Evolutionary conservation across 92 coral and sea anemone genomes (phyloP).

Genomic region (Umimayanthus kanabou): DNA sequence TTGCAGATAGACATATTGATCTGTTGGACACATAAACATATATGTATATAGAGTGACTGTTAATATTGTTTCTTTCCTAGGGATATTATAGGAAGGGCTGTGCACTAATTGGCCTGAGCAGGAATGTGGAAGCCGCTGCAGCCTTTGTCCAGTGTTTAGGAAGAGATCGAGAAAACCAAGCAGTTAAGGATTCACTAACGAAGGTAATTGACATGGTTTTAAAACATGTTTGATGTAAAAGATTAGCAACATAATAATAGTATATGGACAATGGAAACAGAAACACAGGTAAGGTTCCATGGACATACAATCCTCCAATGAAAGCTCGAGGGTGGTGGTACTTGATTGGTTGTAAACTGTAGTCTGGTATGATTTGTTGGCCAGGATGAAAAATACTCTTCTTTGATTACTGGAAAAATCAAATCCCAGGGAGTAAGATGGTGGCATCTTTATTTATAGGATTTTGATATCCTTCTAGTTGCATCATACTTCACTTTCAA

Average conservation of each 20-base stretch:
- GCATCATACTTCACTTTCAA: too few species aligned
- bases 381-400: too few species aligned
- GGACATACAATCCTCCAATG: too few species aligned
- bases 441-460: too few species aligned
- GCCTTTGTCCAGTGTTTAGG: constrained; percentile 73
- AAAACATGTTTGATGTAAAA: not conserved
- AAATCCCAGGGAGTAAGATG: too few species aligned
- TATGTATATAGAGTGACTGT: not conserved
- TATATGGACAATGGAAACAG: not conserved
- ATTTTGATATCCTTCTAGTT: too few species aligned
- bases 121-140: constrained; percentile 70
- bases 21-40: not conserved
- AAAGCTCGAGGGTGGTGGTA: too few species aligned
- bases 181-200: constrained; percentile 56
- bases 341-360: too few species aligned
- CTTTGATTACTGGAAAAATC: too few species aligned
- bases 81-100: constrained; percentile 89
- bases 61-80: constrained; percentile 32
- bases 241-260: not conserved
- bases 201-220: constrained; percentile 53
- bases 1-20: not conserved
- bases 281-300: too few species aligned
- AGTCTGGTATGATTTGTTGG: too few species aligned
- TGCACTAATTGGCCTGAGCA: constrained; percentile 83
- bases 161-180: constrained; percentile 58